Conservation (phyloP, 2,888 invertebrate genomes). For the Acleris holmiana region DNA sequence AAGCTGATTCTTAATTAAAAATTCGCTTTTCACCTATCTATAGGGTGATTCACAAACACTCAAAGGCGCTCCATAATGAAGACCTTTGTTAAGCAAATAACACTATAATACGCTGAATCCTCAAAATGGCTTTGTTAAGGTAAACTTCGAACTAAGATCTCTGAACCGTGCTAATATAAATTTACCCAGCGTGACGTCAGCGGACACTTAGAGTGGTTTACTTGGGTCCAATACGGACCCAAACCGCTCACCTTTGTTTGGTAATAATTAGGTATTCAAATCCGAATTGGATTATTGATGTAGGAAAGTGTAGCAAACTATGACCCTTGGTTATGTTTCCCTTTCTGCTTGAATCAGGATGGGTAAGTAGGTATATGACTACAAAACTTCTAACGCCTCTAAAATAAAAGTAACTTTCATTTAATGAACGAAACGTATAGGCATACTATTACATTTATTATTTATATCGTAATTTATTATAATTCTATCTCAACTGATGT, state of each 20-base stretch:
- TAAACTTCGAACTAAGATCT: conserved; percentile 24
- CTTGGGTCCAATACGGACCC: conserved; percentile 10
- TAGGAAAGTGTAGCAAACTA: conserved; percentile 5
- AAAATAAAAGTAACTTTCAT: no score
- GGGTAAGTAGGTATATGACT: no score
- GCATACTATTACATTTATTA: no score
- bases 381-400: no score
- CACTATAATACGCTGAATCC: background rate
- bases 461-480: no score
- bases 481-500: no score
- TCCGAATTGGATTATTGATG: conserved; percentile 21
- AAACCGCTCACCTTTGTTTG: conserved; percentile 28
- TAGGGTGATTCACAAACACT: background rate
- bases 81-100: background rate
- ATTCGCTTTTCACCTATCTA: background rate
- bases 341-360: no score
- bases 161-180: conserved; percentile 13
- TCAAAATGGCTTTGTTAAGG: conserved; percentile 7
- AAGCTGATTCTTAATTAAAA: no score
- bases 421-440: no score
- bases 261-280: conserved; percentile 29
- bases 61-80: no score
- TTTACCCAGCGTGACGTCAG: conserved; percentile 20
- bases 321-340: background rate
- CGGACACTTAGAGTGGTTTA: conserved; percentile 23